These are phyloP conservation scores for Platygyra sinensis DNA, from an alignment of 64 coral and sea anemone genomes.

Conservation along the genomic window DNA sequence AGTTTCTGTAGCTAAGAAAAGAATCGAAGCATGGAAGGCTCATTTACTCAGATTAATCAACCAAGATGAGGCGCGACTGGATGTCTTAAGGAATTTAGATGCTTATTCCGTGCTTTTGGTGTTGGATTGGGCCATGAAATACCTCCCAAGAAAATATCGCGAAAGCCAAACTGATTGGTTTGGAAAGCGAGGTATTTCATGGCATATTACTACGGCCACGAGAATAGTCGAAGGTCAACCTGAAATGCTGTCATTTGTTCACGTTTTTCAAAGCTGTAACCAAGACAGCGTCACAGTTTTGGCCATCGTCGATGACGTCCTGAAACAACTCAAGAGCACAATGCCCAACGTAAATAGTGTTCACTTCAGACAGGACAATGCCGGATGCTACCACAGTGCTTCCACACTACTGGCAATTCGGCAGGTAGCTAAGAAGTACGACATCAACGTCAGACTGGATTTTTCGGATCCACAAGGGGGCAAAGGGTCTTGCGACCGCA, in stretches of 20 bases:
- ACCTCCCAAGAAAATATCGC: neutral
- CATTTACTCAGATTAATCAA: conserved; percentile 17
- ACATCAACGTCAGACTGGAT: neutral
- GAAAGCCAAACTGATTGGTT: neutral
- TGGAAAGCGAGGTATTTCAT: neutral
- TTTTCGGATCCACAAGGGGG: neutral
- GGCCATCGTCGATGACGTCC: conserved; percentile 50
- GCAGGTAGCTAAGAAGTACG: neutral
- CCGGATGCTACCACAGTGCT: conserved; percentile 41
- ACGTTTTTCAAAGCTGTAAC: conserved; percentile 47
- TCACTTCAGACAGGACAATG: conserved; percentile 21
- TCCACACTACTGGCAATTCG: conserved; percentile 27
- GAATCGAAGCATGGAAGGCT: neutral
- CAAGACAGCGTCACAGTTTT: conserved; percentile 58
- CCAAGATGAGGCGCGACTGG: conserved; percentile 22
- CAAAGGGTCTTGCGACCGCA: neutral
- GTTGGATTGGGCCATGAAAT: conserved; percentile 10
- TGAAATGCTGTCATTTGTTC: conserved; percentile 30
- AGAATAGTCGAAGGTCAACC: conserved; percentile 4
- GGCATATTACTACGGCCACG: conserved; percentile 9
- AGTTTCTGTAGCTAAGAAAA: conserved; percentile 7
- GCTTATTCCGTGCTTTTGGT: neutral
- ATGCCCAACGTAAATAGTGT: conserved; percentile 43
- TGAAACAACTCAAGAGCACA: conserved; percentile 42
- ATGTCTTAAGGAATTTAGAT: neutral